These are phyloP conservation scores for Psilopsiagon aymara DNA, from an alignment of 2,113 vertebrate species.

Conservation along the genomic window DNA sequence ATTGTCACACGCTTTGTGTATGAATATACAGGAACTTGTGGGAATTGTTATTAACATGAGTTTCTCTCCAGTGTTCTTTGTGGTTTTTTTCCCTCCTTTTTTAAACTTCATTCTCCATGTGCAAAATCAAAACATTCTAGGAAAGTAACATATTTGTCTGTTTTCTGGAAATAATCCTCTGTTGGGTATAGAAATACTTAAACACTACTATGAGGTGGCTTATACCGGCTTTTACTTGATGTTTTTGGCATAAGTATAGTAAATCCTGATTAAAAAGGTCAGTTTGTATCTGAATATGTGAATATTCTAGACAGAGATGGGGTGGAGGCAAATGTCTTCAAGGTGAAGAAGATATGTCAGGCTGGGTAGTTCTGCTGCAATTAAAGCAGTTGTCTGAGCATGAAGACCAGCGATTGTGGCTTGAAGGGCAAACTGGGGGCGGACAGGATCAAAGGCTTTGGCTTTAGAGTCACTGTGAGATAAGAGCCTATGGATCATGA, in stretches of 20 bases:
- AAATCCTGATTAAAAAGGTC: not conserved
- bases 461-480: not conserved
- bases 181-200: not conserved
- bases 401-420: not conserved
- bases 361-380: not conserved
- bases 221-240: not conserved
- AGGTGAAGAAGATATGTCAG: not conserved
- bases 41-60: not conserved
- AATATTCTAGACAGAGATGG: not conserved
- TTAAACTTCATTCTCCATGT: not conserved
- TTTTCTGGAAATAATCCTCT: not conserved
- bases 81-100: not conserved
- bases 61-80: not conserved
- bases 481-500: not conserved
- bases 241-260: not conserved
- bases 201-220: not conserved
- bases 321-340: not conserved
- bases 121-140: not conserved
- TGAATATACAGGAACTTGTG: not conserved
- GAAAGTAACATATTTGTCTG: not conserved
- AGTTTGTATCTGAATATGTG: not conserved
- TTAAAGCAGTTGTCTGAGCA: not conserved
- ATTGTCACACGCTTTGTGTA: not conserved
- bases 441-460: not conserved
- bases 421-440: not conserved